These are phyloP conservation scores for Heterodera schachtii DNA, from an alignment of 1,140 invertebrate genomes.

Conservation along the genomic window DNA sequence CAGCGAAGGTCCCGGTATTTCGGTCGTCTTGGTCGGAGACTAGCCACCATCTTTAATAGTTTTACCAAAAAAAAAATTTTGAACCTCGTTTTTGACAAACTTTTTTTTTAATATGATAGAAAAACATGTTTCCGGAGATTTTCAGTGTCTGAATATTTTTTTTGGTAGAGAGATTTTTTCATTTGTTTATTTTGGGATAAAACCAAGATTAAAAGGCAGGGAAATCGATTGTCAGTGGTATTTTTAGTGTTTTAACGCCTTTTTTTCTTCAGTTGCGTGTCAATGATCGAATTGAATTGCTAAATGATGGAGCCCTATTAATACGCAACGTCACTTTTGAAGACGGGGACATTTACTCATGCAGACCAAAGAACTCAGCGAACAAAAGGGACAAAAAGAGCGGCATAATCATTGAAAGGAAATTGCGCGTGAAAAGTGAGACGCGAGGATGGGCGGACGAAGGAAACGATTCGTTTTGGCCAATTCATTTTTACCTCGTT, in stretches of 20 bases:
- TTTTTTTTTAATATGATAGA: too few relatives aligned
- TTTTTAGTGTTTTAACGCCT: not conserved
- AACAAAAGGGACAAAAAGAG: conserved; percentile 13
- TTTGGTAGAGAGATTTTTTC: too few relatives aligned
- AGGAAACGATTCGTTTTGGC: not conserved
- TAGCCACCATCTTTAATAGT: too few relatives aligned
- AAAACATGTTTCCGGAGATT: too few relatives aligned
- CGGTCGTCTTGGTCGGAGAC: too few relatives aligned
- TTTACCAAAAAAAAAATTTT: too few relatives aligned
- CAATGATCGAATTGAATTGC: not conserved
- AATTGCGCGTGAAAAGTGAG: conserved; percentile 45
- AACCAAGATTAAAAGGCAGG: too few relatives aligned
- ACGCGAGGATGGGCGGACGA: not conserved
- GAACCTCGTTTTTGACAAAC: too few relatives aligned
- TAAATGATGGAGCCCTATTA: conserved; percentile 28
- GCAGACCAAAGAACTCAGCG: conserved; percentile 31
- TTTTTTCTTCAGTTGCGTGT: not conserved
- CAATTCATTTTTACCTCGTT: too few relatives aligned
- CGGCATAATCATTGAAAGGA: conserved; percentile 36
- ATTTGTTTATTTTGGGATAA: too few relatives aligned
- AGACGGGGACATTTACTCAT: conserved; percentile 42
- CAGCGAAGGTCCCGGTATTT: too few relatives aligned
- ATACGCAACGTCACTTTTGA: conserved; percentile 42
- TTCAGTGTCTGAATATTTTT: too few relatives aligned
- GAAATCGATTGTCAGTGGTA: not conserved